Evolutionary conservation across 1,140 invertebrate species (phyloP).

Genomic region (Acromyrmex heyeri): DNA sequence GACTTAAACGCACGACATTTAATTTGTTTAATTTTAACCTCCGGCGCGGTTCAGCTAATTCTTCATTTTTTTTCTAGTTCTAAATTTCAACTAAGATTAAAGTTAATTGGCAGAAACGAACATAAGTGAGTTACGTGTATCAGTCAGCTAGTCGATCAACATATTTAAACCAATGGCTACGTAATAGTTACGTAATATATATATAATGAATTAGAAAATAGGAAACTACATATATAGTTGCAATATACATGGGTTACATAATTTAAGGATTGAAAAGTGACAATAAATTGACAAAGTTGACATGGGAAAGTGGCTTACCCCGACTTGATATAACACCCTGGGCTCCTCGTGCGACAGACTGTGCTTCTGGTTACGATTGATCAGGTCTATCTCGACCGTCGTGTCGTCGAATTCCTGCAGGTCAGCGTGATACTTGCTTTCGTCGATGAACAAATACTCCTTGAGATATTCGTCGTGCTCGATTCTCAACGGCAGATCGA

Average conservation of each 20-base stretch:
- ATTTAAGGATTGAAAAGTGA: neutral
- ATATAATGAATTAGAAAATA: slow-evolving; percentile 16
- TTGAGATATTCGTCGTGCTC: slow-evolving; percentile 79
- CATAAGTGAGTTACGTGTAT: neutral
- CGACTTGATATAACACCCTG: slow-evolving; percentile 83
- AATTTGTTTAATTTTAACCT: too few relatives aligned
- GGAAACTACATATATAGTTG: neutral
- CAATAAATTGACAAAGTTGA: neutral
- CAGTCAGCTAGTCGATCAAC: slow-evolving; percentile 21
- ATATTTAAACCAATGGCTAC: neutral
- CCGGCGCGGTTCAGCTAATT: too few relatives aligned
- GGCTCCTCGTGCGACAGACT: slow-evolving; percentile 75
- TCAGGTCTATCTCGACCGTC: slow-evolving; percentile 82
- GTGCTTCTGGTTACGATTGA: slow-evolving; percentile 76
- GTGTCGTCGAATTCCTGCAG: slow-evolving; percentile 81
- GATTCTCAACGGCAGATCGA: slow-evolving; percentile 76
- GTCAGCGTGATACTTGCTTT: slow-evolving; percentile 78
- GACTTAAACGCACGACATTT: neutral
- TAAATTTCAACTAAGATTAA: too few relatives aligned
- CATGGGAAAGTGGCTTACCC: slow-evolving; percentile 79
- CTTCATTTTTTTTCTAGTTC: too few relatives aligned
- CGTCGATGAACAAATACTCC: slow-evolving; percentile 78
- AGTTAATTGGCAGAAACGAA: too few relatives aligned
- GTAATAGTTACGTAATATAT: slow-evolving; percentile 12
- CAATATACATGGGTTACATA: neutral